These are phyloP conservation scores for Adelges cooleyi DNA, from an alignment of 1,140 invertebrate genomes.

Conservation along the genomic window DNA sequence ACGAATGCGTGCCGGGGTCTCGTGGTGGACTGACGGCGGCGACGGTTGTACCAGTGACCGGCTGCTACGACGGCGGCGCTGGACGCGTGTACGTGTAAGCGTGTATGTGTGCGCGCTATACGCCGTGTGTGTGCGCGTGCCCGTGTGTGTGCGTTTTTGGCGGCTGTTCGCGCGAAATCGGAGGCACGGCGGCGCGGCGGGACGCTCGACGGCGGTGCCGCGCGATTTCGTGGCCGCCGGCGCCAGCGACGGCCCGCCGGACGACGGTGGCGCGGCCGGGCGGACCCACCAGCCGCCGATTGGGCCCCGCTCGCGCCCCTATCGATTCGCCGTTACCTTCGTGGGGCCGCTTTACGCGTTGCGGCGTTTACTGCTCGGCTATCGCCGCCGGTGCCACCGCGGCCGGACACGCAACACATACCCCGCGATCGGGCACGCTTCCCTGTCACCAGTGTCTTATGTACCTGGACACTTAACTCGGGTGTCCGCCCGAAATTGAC, in stretches of 20 bases:
- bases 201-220: constrained; percentile 4
- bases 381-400: no score
- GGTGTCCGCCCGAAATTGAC: no score
- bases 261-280: background rate
- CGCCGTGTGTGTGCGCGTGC: background rate
- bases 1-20: constrained; percentile 8
- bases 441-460: no score
- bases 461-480: no score
- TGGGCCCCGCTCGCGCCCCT: no score
- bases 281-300: no score
- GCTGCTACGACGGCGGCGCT: background rate
- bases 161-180: background rate
- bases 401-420: no score
- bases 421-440: no score
- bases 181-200: background rate
- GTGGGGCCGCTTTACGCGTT: no score
- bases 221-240: background rate
- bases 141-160: background rate
- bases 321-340: no score
- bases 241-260: background rate
- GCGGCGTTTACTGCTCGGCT: no score
- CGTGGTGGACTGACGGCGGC: constrained; percentile 23
- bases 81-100: background rate
- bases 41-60: constrained; percentile 10
- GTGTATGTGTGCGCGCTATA: background rate